Conservation (phyloP, 2,888 invertebrate species). For the Panzeria rudis region DNA sequence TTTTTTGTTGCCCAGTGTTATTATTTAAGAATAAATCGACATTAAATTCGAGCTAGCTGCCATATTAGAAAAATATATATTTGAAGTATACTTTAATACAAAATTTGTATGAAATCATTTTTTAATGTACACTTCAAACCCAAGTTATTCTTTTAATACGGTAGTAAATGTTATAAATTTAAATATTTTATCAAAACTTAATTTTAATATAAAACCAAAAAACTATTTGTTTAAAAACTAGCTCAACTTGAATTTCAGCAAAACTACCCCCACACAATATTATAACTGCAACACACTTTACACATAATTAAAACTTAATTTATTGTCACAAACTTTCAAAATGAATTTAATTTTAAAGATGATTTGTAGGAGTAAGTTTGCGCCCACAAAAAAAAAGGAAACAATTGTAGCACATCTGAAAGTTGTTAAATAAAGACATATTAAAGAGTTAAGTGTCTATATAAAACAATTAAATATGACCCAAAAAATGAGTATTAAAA, state of each 20-base stretch:
- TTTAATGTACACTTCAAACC: too few relatives aligned
- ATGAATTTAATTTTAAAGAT: slow-evolving; percentile 19
- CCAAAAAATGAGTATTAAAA: slow-evolving; percentile 10
- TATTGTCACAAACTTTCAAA: slow-evolving; percentile 23
- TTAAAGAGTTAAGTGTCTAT: not conserved
- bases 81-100: too few relatives aligned
- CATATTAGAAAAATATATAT: too few relatives aligned
- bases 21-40: too few relatives aligned
- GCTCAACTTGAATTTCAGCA: not conserved
- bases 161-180: too few relatives aligned
- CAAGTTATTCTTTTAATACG: too few relatives aligned
- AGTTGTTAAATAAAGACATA: slow-evolving; percentile 13
- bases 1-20: too few relatives aligned
- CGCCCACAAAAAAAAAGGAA: not conserved
- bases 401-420: slow-evolving; percentile 18
- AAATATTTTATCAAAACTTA: too few relatives aligned
- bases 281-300: slow-evolving; percentile 3
- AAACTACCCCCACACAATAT: slow-evolving; percentile 20
- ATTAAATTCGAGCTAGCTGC: too few relatives aligned
- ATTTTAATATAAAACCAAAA: too few relatives aligned
- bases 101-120: too few relatives aligned
- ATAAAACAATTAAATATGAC: slow-evolving; percentile 17
- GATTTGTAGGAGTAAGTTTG: slow-evolving; percentile 13
- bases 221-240: not conserved
- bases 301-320: slow-evolving; percentile 14